Evolutionary conservation across 1,140 invertebrate genomes (phyloP).

Genomic region (Cryptotermes secundus): DNA sequence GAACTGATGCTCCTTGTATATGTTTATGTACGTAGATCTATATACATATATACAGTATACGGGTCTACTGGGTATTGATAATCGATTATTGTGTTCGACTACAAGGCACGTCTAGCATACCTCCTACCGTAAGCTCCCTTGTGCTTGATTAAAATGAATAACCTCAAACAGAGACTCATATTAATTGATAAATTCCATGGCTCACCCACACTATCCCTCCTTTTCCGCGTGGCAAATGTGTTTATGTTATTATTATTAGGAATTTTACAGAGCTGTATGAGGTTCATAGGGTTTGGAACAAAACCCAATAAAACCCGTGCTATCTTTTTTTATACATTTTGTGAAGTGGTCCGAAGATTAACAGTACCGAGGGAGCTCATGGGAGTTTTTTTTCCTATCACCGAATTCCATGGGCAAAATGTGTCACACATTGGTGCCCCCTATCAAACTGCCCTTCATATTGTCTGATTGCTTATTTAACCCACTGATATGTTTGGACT

Average conservation of each 20-base stretch:
- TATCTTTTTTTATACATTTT: background rate
- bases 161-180: constrained; percentile 11
- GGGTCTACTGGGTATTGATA: background rate
- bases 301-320: background rate
- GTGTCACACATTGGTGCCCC: background rate
- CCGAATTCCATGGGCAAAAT: background rate
- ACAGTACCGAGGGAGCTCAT: background rate
- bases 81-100: background rate
- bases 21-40: background rate
- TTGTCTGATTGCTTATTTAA: too few relatives aligned
- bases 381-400: background rate
- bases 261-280: background rate
- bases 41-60: background rate
- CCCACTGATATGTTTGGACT: too few relatives aligned
- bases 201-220: background rate
- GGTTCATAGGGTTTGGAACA: background rate
- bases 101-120: constrained; percentile 7
- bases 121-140: background rate
- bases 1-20: background rate
- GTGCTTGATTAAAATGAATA: constrained; percentile 17
- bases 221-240: background rate
- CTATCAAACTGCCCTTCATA: too few relatives aligned
- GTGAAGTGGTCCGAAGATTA: constrained; percentile 5
- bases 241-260: constrained; percentile 20
- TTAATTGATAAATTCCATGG: constrained; percentile 18